Evolutionary conservation across 2,888 invertebrate species (phyloP).

Genomic region (Hesperia comma): DNA sequence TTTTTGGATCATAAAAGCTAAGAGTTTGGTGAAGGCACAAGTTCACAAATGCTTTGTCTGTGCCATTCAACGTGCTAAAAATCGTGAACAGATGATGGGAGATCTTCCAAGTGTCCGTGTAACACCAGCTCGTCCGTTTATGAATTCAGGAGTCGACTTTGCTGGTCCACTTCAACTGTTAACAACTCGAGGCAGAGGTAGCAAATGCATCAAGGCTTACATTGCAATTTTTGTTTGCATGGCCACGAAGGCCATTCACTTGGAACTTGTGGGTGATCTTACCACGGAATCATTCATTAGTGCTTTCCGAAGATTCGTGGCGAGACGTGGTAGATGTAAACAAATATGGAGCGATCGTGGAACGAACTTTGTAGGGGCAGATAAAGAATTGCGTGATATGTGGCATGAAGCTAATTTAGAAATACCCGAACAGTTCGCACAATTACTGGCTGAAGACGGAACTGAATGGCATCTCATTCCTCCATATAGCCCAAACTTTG

Average conservation of each 20-base stretch:
- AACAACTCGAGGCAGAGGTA: constrained; percentile 42
- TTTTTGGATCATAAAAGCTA: constrained; percentile 28
- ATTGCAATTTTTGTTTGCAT: constrained; percentile 48
- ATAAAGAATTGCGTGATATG: constrained; percentile 34
- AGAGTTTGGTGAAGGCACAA: constrained; percentile 7
- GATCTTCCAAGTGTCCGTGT: constrained; percentile 41
- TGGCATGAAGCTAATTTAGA: constrained; percentile 15
- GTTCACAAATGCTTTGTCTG: constrained; percentile 28
- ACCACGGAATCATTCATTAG: constrained; percentile 46
- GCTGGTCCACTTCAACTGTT: constrained; percentile 43
- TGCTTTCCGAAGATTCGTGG: constrained; percentile 41
- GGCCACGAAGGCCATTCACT: constrained; percentile 47
- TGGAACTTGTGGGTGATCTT: constrained; percentile 51
- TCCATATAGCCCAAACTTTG: constrained; percentile 40
- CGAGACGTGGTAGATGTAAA: constrained; percentile 42
- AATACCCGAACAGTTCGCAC: constrained; percentile 21
- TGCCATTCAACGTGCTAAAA: constrained; percentile 16
- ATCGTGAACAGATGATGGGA: constrained; percentile 44
- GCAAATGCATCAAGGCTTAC: constrained; percentile 42
- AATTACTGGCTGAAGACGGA: constrained; percentile 29
- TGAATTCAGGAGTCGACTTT: constrained; percentile 45
- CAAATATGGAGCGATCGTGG: constrained; percentile 46
- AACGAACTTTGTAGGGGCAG: constrained; percentile 44
- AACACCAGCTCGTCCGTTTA: constrained; percentile 42
- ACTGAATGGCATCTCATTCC: constrained; percentile 46